phyloP scores from a whole-genome alignment of 53 echinoderm and acorn worm species.

The Patiria pectinifera region DNA sequence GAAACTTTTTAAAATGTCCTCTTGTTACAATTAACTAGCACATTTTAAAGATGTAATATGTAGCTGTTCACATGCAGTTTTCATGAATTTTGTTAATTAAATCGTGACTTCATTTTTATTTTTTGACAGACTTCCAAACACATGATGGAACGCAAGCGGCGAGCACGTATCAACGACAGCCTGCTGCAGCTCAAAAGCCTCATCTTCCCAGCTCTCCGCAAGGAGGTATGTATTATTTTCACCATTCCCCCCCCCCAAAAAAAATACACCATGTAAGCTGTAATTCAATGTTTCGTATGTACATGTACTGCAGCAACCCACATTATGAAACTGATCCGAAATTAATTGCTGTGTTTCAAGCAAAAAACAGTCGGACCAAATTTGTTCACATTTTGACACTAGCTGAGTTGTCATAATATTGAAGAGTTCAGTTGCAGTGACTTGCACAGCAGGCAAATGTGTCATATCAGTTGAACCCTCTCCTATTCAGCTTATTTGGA shows the following conservation, averaged over 20 bases:
- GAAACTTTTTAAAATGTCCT: too few species aligned
- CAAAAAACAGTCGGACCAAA: too few species aligned
- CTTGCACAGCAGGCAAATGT: neutral
- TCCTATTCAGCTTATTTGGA: neutral
- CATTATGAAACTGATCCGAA: too few species aligned
- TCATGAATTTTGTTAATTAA: neutral
- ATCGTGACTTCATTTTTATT: constrained; percentile 3
- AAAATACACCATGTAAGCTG: neutral
- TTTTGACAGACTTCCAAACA: constrained; percentile 91
- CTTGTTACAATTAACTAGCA: too few species aligned
- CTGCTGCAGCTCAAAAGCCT: constrained; percentile 89
- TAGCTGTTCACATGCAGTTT: neutral
- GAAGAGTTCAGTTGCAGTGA: neutral
- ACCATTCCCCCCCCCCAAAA: neutral
- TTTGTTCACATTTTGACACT: too few species aligned
- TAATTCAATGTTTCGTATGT: too few species aligned
- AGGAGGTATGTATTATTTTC: constrained; percentile 80
- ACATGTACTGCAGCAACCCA: too few species aligned
- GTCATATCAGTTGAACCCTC: neutral
- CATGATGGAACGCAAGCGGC: constrained; percentile 85
- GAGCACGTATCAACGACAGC: constrained; percentile 97
- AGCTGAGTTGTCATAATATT: neutral
- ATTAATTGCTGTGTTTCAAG: too few species aligned
- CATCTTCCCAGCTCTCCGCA: constrained; percentile 83
- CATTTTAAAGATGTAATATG: neutral